Percentiles rank a stretch among this genome's conserved stretches.
phyloP scores from a whole-genome alignment of 2,113 vertebrate species.

The Myrmecobius fasciatus region DNA sequence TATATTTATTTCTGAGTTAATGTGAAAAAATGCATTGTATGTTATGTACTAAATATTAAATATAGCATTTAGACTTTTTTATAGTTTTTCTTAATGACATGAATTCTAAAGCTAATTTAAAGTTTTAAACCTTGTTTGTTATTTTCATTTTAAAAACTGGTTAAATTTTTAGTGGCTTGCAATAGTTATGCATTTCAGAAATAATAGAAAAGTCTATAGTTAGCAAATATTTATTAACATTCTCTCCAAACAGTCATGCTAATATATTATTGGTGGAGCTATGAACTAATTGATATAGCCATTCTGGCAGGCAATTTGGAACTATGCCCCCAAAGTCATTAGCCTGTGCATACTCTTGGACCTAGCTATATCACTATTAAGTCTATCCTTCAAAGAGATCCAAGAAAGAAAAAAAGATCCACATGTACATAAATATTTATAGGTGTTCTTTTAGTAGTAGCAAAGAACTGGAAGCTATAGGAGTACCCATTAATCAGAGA shows the following conservation, averaged over 20 bases:
- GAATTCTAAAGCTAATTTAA: background rate
- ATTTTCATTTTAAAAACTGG: background rate
- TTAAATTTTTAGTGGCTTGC: background rate
- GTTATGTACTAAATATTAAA: background rate
- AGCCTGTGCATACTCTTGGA: background rate
- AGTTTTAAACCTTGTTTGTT: background rate
- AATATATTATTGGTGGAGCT: background rate
- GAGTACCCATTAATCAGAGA: background rate
- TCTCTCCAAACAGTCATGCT: background rate
- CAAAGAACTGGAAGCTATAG: background rate
- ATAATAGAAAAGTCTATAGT: background rate
- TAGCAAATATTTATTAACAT: background rate
- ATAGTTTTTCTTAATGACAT: background rate
- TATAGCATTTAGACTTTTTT: background rate
- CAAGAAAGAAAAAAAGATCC: background rate
- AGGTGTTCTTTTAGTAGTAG: no score
- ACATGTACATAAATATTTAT: background rate
- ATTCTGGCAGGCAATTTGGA: background rate
- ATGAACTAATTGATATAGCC: background rate
- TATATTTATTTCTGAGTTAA: no score
- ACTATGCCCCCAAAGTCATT: background rate
- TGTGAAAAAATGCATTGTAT: background rate
- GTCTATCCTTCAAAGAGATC: background rate
- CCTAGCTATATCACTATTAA: background rate
- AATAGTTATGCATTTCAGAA: background rate